Conservation (phyloP, 2,797 vertebrate species). For the Serranus cabrilla region DNA sequence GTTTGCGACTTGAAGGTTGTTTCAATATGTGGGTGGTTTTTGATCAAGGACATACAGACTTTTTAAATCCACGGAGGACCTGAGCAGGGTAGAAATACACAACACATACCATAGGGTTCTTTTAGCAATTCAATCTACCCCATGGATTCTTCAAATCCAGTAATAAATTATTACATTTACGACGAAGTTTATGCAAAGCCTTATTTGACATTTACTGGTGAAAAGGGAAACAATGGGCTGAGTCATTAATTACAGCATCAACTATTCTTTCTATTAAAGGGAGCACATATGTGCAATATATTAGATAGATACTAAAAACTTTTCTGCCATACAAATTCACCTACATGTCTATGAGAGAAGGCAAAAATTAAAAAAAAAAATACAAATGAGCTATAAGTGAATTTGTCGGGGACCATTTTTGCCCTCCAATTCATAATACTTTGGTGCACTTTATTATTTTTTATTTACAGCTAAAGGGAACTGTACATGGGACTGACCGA, state of each 20-base stretch:
- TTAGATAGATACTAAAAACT: no score
- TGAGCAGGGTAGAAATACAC: not conserved
- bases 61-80: slow-evolving; percentile 1
- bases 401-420: no score
- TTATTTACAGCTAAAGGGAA: no score
- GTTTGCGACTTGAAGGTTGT: slow-evolving; percentile 22
- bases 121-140: not conserved
- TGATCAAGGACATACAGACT: slow-evolving; percentile 24
- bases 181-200: not conserved
- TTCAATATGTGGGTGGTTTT: slow-evolving; percentile 35
- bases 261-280: not conserved
- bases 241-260: not conserved
- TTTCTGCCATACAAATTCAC: no score
- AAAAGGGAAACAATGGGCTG: not conserved
- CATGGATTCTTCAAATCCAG: not conserved
- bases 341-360: no score
- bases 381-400: no score
- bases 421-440: no score
- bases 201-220: not conserved
- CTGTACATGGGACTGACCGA: no score
- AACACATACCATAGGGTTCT: not conserved
- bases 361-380: no score
- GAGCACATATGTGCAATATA: no score
- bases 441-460: no score
- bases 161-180: not conserved